Conservation (phyloP, 2,113 vertebrate species). For the Perognathus longimembris region DNA sequence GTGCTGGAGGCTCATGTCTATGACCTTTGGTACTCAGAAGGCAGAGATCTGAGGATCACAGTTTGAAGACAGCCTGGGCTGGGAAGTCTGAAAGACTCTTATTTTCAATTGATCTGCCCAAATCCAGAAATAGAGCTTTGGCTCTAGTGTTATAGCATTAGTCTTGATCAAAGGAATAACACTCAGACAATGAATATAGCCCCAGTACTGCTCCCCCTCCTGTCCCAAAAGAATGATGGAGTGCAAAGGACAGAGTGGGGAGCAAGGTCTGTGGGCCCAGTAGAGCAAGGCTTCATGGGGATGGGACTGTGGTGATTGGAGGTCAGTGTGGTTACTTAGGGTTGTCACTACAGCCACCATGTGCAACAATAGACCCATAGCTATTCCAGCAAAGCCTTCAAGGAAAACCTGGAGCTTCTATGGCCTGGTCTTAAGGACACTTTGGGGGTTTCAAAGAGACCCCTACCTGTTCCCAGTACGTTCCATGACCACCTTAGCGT, state of each 20-base stretch:
- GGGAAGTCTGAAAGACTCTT: too few species aligned
- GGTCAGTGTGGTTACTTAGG: neutral
- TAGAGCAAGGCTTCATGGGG: too few species aligned
- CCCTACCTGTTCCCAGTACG: conserved; percentile 92
- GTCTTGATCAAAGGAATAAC: too few species aligned
- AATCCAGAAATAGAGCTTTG: too few species aligned
- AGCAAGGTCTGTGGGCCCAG: neutral
- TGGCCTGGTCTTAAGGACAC: neutral
- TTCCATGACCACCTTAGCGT: conserved; percentile 89
- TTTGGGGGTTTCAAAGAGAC: neutral
- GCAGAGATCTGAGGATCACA: neutral
- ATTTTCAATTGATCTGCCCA: too few species aligned
- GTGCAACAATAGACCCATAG: neutral
- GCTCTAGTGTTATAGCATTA: too few species aligned
- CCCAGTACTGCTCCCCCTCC: neutral
- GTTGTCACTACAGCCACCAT: neutral
- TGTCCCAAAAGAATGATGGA: neutral
- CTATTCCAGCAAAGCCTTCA: neutral
- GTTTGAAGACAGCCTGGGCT: too few species aligned
- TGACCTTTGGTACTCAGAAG: neutral
- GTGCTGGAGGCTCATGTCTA: too few species aligned
- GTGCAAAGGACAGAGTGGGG: neutral
- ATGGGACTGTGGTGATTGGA: neutral
- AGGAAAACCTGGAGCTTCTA: neutral
- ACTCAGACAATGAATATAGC: too few species aligned